Base-by-base conservation (phyloP, 2,888 invertebrate species). In the Xanthia togata region DNA sequence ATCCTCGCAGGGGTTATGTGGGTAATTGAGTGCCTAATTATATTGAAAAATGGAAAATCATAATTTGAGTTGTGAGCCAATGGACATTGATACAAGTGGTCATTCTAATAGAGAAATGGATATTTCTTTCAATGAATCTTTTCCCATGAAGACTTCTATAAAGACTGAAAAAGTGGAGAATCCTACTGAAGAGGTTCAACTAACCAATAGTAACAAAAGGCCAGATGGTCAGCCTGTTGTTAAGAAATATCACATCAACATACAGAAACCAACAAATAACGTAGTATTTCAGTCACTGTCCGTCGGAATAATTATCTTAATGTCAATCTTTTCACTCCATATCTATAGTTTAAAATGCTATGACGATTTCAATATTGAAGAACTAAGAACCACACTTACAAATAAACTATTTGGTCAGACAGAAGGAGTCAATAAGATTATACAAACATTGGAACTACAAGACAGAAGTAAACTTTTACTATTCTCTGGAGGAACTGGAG, bases 401-500 rank as follows among this genome's bases (percentile, higher is more conserved):
- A 85, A 77, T 17, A 93, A 93, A 77, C 44, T 96, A 69, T 93
- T 92, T 92, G 96, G 96, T 64, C 96, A 96, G 85, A 55, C 89
- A 31, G 82, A 85, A 77, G 96, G 94, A 68, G 86, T 92, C 26
- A 86, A 90, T 77, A 83, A 84, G 53, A 87, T 96, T 71, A 80
- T 94, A 55, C 82, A 90, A 38, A 89, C 93, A 31, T 85, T 96
- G n/a, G 87, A 89, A 67, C 57, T 74, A 50, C 81, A 92, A 78
- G 89, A 85, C 17, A 88, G 75, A 14, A 92, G 88, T 76, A 96
- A 95, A 90, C 88, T 96, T 26, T 73, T 96, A 68, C 89, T 95
- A 80, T 88, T 96, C 20, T 94, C 93, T 91, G 96, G 96, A 72
- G 93, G 96, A 4, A 96, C 96, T 57, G 96, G 96, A 70, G 96